Conservation (phyloP, 2,888 invertebrate species). For the Stomorhina lunata region DNA sequence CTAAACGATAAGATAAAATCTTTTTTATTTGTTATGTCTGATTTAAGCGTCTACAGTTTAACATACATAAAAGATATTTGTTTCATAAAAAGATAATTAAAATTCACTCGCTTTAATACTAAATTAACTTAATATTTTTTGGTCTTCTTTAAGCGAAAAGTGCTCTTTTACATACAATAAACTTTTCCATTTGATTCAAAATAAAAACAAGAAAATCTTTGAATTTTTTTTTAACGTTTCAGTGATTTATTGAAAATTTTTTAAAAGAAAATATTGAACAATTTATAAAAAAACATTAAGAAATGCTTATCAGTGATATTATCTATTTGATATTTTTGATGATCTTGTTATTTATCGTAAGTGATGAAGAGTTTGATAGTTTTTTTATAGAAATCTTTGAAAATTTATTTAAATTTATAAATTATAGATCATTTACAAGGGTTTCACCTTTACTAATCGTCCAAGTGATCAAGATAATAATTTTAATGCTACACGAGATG, state of each 20-base stretch:
- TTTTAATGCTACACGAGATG: slow-evolving; percentile 40
- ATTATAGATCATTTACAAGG: slow-evolving; percentile 67
- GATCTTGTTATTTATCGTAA: slow-evolving; percentile 71
- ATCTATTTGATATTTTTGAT: slow-evolving; percentile 70
- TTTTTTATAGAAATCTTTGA: not conserved
- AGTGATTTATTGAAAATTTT: too few species aligned
- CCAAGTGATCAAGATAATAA: slow-evolving; percentile 22
- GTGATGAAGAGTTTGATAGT: slow-evolving; percentile 55
- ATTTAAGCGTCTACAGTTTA: not conserved
- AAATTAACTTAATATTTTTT: not conserved
- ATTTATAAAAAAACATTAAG: not conserved
- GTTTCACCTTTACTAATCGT: slow-evolving; percentile 47
- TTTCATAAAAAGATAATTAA: slow-evolving; percentile 24
- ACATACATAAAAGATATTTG: too few species aligned
- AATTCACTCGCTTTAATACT: not conserved
- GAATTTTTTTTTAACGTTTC: too few species aligned
- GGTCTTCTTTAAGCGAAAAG: not conserved
- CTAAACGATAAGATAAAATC: slow-evolving; percentile 57
- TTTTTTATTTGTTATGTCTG: slow-evolving; percentile 2
- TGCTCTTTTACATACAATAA: not conserved
- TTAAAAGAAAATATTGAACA: not conserved
- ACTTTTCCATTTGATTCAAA: not conserved
- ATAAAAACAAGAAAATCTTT: too few species aligned
- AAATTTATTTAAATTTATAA: not conserved
- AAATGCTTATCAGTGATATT: slow-evolving; percentile 70